A percentile compares a stretch with the other conserved stretches of the same genome.
Conservation (phyloP, 1,140 invertebrate genomes). For the Euwallacea similis region DNA sequence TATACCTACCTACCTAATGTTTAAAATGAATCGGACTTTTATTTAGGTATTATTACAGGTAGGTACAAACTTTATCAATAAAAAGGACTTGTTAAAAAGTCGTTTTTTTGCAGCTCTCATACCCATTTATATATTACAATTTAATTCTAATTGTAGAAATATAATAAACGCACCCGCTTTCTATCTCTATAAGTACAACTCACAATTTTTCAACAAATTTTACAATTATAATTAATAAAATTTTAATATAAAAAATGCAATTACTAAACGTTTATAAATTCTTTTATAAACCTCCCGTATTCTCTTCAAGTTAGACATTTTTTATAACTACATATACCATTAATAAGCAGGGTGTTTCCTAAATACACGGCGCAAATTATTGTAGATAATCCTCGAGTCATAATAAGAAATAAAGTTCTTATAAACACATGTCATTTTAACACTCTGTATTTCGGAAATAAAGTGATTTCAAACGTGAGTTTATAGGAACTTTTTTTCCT, state of each 20-base stretch:
- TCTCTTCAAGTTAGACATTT: not conserved
- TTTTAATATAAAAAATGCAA: conserved; percentile 5
- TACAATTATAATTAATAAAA: not conserved
- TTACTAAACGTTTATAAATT: not conserved
- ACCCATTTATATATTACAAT: too few species aligned
- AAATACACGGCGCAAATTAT: not conserved
- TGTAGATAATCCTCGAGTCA: not conserved
- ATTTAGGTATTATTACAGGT: too few species aligned
- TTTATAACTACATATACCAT: not conserved
- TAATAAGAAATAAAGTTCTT: conserved; percentile 1
- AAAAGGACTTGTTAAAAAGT: too few species aligned
- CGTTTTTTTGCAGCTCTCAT: too few species aligned
- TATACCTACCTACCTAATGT: too few species aligned
- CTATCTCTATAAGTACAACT: too few species aligned
- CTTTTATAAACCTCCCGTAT: not conserved
- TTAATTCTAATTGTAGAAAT: too few species aligned
- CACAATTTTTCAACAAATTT: conserved; percentile 8
- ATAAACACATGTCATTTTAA: not conserved
- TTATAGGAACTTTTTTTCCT: not conserved
- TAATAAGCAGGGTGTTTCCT: conserved; percentile 3
- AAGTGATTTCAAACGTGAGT: not conserved
- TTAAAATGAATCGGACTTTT: too few species aligned
- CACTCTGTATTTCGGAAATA: not conserved
- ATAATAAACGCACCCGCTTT: too few species aligned
- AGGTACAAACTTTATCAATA: too few species aligned